These are phyloP conservation scores for Pteropus rufus DNA, from an alignment of 2,797 vertebrate species.

Conservation along the genomic window DNA sequence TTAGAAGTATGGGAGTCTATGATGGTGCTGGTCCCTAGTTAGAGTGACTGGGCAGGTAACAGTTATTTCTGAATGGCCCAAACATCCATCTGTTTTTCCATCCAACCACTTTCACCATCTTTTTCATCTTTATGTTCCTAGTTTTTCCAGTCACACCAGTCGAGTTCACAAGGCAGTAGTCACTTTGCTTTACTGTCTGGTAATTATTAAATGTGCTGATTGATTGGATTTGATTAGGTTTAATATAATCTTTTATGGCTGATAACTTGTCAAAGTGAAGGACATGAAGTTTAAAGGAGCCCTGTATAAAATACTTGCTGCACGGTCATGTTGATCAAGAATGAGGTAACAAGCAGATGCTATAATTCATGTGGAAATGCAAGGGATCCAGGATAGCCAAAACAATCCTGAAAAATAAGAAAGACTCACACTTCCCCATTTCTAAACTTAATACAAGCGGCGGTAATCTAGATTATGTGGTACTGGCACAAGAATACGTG, in stretches of 20 bases:
- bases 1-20: neutral
- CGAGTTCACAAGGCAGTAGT: fast-evolving
- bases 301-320: neutral
- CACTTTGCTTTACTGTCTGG: neutral
- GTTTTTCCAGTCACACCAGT: neutral
- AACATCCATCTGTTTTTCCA: neutral
- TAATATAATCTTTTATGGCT: neutral
- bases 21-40: neutral
- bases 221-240: neutral
- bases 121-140: too few species aligned
- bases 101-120: neutral
- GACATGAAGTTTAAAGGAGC: neutral
- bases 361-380: neutral
- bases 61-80: fast-evolving
- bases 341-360: neutral
- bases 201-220: neutral
- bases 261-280: neutral
- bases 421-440: neutral
- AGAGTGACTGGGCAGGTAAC: neutral
- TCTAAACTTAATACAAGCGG: neutral
- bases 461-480: neutral
- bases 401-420: neutral
- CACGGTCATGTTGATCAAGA: neutral
- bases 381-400: neutral
- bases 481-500: neutral